Conservation (phyloP, 2,797 vertebrate genomes). For the Carcharodon carcharias region DNA sequence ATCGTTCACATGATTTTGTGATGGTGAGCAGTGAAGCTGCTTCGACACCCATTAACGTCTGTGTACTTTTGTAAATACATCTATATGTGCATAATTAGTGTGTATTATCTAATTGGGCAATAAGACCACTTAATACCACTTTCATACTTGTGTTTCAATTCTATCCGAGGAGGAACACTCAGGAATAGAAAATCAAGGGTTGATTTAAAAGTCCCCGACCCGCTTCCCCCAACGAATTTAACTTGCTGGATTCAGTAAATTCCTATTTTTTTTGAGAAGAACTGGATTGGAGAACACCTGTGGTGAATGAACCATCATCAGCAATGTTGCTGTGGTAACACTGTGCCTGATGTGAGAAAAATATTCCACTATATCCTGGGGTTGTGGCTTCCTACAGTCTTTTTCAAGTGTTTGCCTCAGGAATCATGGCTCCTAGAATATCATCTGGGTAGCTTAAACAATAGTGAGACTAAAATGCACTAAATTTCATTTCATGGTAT, state of each 20-base stretch:
- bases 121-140: too few relatives aligned
- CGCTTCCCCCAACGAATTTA: not conserved
- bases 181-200: too few relatives aligned
- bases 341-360: not conserved
- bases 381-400: not conserved
- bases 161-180: too few relatives aligned
- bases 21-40: not conserved
- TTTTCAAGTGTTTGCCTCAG: not conserved
- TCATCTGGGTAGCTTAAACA: not conserved
- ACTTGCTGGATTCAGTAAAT: not conserved
- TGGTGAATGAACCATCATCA: not conserved
- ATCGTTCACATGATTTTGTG: not conserved
- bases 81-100: too few relatives aligned
- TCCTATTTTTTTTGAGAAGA: not conserved
- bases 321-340: not conserved
- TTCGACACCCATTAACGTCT: not conserved
- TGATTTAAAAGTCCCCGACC: too few relatives aligned
- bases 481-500: not conserved
- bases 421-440: not conserved
- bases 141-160: too few relatives aligned
- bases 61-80: too few relatives aligned
- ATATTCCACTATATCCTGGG: not conserved
- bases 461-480: not conserved
- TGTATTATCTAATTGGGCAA: too few relatives aligned
- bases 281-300: not conserved